These are phyloP conservation scores for Drosophila albomicans DNA, from an alignment of 1,140 invertebrate species.

Conservation along the genomic window DNA sequence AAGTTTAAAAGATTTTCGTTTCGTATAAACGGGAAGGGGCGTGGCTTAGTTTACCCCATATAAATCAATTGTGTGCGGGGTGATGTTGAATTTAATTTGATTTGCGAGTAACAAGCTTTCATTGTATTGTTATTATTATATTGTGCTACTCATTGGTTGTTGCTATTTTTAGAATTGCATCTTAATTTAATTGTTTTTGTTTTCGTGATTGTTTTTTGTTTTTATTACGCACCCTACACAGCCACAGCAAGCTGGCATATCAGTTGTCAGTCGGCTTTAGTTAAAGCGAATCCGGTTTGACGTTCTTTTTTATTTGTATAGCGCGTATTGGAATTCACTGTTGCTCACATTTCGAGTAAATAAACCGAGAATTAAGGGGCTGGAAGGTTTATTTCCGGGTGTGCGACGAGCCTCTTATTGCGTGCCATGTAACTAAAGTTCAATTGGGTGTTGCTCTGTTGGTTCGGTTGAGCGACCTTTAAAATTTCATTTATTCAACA, in stretches of 20 bases:
- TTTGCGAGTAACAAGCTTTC: constrained; percentile 41
- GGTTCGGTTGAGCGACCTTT: background rate
- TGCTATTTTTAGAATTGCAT: constrained; percentile 46
- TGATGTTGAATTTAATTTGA: constrained; percentile 58
- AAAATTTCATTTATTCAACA: constrained; percentile 3
- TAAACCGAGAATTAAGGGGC: background rate
- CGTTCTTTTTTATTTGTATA: constrained; percentile 11
- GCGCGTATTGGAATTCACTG: background rate
- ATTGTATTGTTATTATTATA: constrained; percentile 51
- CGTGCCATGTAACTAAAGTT: constrained; percentile 42
- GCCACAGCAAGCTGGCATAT: constrained; percentile 2
- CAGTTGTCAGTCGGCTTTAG: constrained; percentile 13
- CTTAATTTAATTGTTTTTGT: constrained; percentile 37
- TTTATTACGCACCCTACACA: constrained; percentile 31
- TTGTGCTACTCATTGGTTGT: constrained; percentile 18
- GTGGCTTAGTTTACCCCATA: background rate
- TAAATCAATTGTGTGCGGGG: constrained; percentile 3
- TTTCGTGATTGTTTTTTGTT: constrained; percentile 25
- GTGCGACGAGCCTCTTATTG: constrained; percentile 50
- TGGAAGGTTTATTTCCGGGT: background rate
- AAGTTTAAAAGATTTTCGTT: background rate
- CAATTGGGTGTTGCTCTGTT: background rate
- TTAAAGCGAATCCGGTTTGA: constrained; percentile 20
- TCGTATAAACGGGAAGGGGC: background rate
- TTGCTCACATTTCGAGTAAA: background rate